Evolutionary conservation across 30 jellyfish, hydroid and myxozoan genomes (phyloP), one percentile per base, ranked within the genome.

Genomic region (Turritopsis rubra): DNA sequence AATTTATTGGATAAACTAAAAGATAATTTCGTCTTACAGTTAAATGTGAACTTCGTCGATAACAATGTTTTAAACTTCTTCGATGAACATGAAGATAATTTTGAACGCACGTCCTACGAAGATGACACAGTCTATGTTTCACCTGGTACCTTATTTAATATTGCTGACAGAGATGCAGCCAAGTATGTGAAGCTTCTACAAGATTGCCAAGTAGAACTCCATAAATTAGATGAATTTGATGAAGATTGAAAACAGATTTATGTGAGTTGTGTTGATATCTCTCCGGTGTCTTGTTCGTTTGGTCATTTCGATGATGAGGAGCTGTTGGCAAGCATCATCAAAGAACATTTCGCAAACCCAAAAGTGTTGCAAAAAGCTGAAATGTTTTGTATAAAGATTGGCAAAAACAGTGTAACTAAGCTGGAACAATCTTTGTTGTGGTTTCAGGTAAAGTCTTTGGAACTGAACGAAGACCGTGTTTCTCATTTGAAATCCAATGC

Each of bases 121-220:
- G 83, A 80, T 53, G 83, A 80, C 52, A 75, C 65, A 52, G 65
- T 80, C 53, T 80, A 80, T 53, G 83, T 80, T n/a, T 80, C 87
- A 23, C n/a, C 85, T 23, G 53, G 30, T 17, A 52, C 54, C 24
- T 65, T 80, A 5, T 80, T 80, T 26, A 80, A 80, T 29, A 53
- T 80, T 22, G 17, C 65, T 65, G 29, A 21, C 19, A 27, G 28
- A 25, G 52, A 53, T 80, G 52, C 54, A 19, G 1, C 21, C 25
- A 18, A 7, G 25, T 80, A 80, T 53, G 28, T 31, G 18, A 31
- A 80, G 53, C 20, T 18, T n/a, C 20, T 28, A 3, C 60, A 30
- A 53, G 60, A 53, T 8, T 26, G 1, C 41, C 23, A 18, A 1
- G 79, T 80, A 4, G 28, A 27, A 21, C 18, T 80, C 5, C 52